Evolutionary conservation across 64 coral and sea anemone genomes (phyloP).

Genomic region (Dendronephthya gigantea): DNA sequence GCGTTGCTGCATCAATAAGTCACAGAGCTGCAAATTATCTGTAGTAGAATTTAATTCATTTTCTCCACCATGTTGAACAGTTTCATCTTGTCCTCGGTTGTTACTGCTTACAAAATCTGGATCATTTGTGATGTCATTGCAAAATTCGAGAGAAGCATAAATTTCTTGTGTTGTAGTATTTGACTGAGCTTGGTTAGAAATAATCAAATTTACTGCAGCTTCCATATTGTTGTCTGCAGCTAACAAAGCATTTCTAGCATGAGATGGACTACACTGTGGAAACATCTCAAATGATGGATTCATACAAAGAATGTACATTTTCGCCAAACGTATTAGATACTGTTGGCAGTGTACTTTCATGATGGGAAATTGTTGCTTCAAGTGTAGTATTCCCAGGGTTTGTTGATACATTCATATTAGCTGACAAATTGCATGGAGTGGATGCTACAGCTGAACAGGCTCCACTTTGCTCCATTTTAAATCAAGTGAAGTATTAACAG

Average conservation of each 20-base stretch:
- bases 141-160: not conserved
- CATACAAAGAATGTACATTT: no score
- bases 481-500: not conserved
- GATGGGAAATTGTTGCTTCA: no score
- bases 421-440: not conserved
- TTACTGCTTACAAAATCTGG: no score
- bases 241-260: not conserved
- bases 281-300: no score
- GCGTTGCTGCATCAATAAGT: not conserved
- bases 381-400: no score
- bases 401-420: no score
- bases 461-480: not conserved
- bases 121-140: not conserved
- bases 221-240: not conserved
- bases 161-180: not conserved
- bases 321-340: no score
- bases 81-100: not conserved
- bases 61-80: not conserved
- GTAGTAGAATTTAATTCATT: not conserved
- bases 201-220: not conserved
- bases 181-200: not conserved
- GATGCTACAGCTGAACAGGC: not conserved
- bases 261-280: not conserved
- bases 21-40: not conserved
- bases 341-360: no score